These are phyloP conservation scores for Lycocerus yunnanus DNA, from an alignment of 2,888 invertebrate genomes.

Conservation along the genomic window DNA sequence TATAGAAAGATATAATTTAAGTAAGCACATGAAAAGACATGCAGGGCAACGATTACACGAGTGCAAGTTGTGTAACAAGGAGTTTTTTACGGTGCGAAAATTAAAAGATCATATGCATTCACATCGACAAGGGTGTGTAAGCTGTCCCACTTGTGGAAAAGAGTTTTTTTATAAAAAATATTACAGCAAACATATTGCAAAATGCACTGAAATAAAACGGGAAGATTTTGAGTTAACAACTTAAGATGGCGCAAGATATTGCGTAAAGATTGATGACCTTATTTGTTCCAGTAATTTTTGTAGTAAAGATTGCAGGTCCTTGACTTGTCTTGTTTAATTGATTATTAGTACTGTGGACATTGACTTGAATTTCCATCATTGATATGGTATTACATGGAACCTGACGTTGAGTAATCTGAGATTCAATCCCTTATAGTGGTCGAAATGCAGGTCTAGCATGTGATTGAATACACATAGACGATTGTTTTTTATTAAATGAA, in stretches of 20 bases:
- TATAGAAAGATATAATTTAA: constrained; percentile 36
- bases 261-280: no score
- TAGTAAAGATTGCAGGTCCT: no score
- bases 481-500: no score
- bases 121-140: constrained; percentile 36
- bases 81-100: constrained; percentile 35
- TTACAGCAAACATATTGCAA: constrained; percentile 35
- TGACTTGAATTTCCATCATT: no score
- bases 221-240: background rate
- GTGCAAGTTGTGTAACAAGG: constrained; percentile 36
- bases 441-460: no score
- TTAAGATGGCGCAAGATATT: background rate
- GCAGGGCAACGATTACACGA: constrained; percentile 34
- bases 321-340: no score
- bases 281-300: no score
- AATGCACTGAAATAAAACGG: constrained; percentile 24
- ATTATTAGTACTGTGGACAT: no score
- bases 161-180: constrained; percentile 39
- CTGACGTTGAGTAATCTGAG: no score
- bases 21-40: constrained; percentile 37
- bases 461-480: no score
- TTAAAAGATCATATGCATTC: constrained; percentile 39
- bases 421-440: no score
- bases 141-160: constrained; percentile 38
- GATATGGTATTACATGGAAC: no score